Conservation (phyloP, 2,888 invertebrate species). For the Gymnosoma rotundatum region DNA sequence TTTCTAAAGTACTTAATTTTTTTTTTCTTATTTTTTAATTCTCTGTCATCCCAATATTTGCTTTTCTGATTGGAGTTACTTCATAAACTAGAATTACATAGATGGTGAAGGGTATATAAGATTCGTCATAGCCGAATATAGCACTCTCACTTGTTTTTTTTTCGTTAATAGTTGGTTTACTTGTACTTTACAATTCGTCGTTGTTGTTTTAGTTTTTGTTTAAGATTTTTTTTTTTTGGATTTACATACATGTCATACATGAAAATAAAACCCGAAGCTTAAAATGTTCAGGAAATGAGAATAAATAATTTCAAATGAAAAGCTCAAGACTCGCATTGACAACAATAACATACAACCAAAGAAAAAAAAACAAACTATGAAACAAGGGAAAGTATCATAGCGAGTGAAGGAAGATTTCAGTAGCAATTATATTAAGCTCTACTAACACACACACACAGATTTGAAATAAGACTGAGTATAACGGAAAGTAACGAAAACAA, state of each 20-base stretch:
- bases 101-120: too few relatives aligned
- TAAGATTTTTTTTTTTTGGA: not conserved
- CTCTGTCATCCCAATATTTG: too few relatives aligned
- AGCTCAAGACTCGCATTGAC: conserved; percentile 27
- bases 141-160: not conserved
- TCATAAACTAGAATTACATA: too few relatives aligned
- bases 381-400: conserved; percentile 1
- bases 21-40: too few relatives aligned
- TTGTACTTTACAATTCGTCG: too few relatives aligned
- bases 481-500: too few relatives aligned
- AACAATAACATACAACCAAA: conserved; percentile 28
- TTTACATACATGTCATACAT: conserved; percentile 45
- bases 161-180: not conserved
- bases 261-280: conserved; percentile 22
- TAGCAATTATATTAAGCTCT: conserved; percentile 22
- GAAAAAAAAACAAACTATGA: not conserved
- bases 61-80: too few relatives aligned
- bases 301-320: conserved; percentile 63
- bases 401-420: conserved; percentile 19
- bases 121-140: too few relatives aligned
- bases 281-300: conserved; percentile 29
- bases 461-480: not conserved
- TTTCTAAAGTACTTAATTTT: too few relatives aligned
- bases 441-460: not conserved
- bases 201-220: not conserved